Evolutionary conservation across 1,140 invertebrate species (phyloP).

Genomic region (Caenorhabditis brenneri): DNA sequence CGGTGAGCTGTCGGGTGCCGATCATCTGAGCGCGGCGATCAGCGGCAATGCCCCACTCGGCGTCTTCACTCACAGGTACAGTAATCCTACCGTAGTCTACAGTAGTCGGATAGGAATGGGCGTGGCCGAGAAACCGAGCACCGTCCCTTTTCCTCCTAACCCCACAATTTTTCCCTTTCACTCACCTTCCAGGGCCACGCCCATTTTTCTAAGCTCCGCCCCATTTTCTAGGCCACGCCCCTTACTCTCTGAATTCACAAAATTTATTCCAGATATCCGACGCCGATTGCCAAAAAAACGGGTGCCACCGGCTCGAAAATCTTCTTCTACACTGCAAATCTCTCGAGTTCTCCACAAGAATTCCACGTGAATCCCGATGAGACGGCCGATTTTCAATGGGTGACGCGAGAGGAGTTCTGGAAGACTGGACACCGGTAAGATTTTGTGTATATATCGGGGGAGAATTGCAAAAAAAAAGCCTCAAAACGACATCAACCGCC

Average conservation of each 20-base stretch:
- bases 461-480: too few species aligned
- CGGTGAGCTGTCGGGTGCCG: conserved; percentile 36
- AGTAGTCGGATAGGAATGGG: too few species aligned
- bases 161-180: too few species aligned
- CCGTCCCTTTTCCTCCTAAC: too few species aligned
- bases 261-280: conserved; percentile 43
- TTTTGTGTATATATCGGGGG: too few species aligned
- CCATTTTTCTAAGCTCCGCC: too few species aligned
- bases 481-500: too few species aligned
- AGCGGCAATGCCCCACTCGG: conserved; percentile 63
- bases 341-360: conserved; percentile 48
- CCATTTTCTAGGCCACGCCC: too few species aligned
- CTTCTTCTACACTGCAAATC: conserved; percentile 61
- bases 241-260: background rate
- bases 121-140: too few species aligned
- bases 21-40: conserved; percentile 35
- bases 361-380: conserved; percentile 43
- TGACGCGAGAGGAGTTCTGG: conserved; percentile 57
- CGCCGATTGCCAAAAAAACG: background rate
- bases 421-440: conserved; percentile 37
- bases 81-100: too few species aligned
- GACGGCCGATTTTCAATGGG: conserved; percentile 59
- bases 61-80: conserved; percentile 46
- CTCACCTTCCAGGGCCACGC: too few species aligned
- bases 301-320: conserved; percentile 53